These are phyloP conservation scores for Rhegmatorhina hoffmannsi DNA, from an alignment of 2,113 vertebrate genomes.

Conservation along the genomic window DNA sequence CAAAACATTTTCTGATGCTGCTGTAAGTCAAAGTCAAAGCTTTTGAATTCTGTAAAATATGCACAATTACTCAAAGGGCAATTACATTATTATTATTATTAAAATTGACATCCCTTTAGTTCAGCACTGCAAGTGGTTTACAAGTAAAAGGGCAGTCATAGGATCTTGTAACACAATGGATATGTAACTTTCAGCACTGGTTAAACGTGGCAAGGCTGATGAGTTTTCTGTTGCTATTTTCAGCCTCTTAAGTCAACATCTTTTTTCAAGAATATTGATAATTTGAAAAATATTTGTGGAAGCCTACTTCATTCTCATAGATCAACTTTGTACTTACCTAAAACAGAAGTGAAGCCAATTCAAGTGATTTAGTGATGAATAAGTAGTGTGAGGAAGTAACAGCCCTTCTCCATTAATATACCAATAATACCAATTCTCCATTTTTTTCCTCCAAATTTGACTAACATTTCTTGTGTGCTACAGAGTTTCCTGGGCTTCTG, in stretches of 20 bases:
- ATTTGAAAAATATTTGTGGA: not conserved
- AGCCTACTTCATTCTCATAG: not conserved
- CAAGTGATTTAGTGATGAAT: not conserved
- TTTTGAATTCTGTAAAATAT: slow-evolving; percentile 28
- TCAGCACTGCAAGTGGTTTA: not conserved
- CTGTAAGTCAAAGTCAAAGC: slow-evolving; percentile 46
- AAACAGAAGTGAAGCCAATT: not conserved
- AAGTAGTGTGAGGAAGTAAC: not conserved
- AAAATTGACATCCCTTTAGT: slow-evolving; percentile 5
- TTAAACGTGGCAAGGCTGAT: not conserved
- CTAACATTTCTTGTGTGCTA: not conserved
- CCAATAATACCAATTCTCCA: not conserved
- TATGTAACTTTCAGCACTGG: not conserved
- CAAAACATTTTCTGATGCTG: slow-evolving; percentile 57
- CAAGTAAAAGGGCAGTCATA: not conserved
- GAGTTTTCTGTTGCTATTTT: not conserved
- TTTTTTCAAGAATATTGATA: not conserved
- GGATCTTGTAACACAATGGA: not conserved
- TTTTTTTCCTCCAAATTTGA: not conserved
- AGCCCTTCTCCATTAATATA: not conserved
- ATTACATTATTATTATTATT: slow-evolving; percentile 45
- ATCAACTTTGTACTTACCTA: not conserved
- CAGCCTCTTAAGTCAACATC: not conserved
- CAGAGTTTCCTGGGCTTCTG: not conserved
- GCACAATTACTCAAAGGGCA: slow-evolving; percentile 28